These are phyloP conservation scores for Helicolenus hilgendorfi DNA, from an alignment of 2,797 vertebrate genomes.

Conservation along the genomic window DNA sequence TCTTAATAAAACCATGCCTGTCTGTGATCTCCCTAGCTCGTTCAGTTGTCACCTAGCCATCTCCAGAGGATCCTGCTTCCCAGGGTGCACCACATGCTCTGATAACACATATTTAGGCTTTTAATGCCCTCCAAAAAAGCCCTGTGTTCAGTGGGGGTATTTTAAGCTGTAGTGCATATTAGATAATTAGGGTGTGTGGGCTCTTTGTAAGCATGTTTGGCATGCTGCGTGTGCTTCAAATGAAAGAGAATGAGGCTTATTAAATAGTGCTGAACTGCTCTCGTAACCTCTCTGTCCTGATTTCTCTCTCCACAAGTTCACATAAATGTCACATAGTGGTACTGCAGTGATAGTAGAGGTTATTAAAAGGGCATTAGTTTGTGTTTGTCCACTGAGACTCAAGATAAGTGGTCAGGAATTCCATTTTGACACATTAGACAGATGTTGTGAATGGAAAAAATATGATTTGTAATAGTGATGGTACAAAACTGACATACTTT, in stretches of 20 bases:
- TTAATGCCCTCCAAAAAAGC: constrained; percentile 72
- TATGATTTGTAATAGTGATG: background rate
- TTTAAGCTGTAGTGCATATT: constrained; percentile 80
- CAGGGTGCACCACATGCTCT: constrained; percentile 74
- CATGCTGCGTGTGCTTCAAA: constrained; percentile 78
- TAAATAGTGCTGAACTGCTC: constrained; percentile 74
- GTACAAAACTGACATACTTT: background rate
- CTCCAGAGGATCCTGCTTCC: constrained; percentile 77
- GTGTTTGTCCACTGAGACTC: constrained; percentile 15
- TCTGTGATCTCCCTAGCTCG: constrained; percentile 78
- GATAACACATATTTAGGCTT: constrained; percentile 83
- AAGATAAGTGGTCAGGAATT: background rate
- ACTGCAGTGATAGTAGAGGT: background rate
- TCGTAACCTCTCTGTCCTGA: constrained; percentile 69
- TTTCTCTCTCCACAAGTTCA: constrained; percentile 69
- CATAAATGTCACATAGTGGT: constrained; percentile 52
- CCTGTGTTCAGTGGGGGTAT: constrained; percentile 74
- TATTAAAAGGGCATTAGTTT: constrained; percentile 18
- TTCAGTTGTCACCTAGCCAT: constrained; percentile 72
- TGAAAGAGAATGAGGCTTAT: constrained; percentile 81
- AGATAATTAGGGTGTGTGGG: constrained; percentile 83
- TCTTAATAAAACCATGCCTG: constrained; percentile 68
- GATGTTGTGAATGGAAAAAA: background rate
- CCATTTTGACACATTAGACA: constrained; percentile 1
- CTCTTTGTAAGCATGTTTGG: constrained; percentile 78